Evolutionary conservation across 2,113 vertebrate genomes (phyloP), one percentile per base, ranked within the genome.

Genomic region (Tapirus terrestris): DNA sequence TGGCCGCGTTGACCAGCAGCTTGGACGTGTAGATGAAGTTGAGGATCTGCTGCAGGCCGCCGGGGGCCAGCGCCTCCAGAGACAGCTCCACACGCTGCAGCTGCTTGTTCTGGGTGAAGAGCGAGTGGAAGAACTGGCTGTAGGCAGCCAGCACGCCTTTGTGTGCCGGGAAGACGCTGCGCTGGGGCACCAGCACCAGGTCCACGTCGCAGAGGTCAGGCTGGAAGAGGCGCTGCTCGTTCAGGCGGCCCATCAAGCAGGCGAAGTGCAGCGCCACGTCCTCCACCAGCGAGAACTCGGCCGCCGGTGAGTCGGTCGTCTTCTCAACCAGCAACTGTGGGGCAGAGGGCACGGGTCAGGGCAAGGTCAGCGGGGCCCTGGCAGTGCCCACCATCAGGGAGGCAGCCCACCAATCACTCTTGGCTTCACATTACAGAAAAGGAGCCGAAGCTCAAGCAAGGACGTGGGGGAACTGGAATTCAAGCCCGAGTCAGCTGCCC

Each of bases 11-110:
- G 97, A 99, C 99, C 72, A 99, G 99, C 97, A 99, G 99, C 98
- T 99, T 99, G 97, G 99, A 99, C 13, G 99, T 99, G 98, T 99
- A 99, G 98, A 99, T 99, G 99, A 99, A 99, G 98, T 99, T 99
- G 95, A 99, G 99, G 98, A 99, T 99, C 98, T 99, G 99, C 98
- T 99, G 99, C 85, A 99, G 99, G 96, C 99, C 99, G 48, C 99
- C 99, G 0, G 99, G 99, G 13, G 99, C 99, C 97, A 99, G 98
- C 1, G 99, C 99, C 94, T 99, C 99, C 98, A 99, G 98, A 0
- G 99, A 99, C 89, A 99, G 99, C 98, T 99, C 99, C 68, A 99
- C 99, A 0, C 99, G 99, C 81, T 99, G 99, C 96, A 99, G 99
- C 98, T 99, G 99, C 98, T 99, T 99, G 99, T 99, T 99, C 95